These are phyloP conservation scores for Stramonita haemastoma DNA, from an alignment of 2,888 invertebrate genomes.

Conservation along the genomic window DNA sequence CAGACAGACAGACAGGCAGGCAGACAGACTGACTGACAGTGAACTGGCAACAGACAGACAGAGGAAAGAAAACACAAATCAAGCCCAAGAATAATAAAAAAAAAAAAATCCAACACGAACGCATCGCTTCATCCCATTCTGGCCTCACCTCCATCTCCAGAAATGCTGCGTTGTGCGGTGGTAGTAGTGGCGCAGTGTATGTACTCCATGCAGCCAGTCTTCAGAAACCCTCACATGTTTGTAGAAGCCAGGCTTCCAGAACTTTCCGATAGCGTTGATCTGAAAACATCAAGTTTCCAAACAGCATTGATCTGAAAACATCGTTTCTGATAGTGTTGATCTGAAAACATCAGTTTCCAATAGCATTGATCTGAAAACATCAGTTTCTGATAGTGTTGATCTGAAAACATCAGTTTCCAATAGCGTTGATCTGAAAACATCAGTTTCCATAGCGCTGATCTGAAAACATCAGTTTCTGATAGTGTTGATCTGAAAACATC, in stretches of 20 bases:
- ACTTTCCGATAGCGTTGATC: constrained; percentile 86
- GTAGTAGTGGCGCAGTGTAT: constrained; percentile 88
- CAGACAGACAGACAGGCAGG: too few relatives aligned
- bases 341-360: constrained; percentile 83
- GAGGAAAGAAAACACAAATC: too few relatives aligned
- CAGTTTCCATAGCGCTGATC: constrained; percentile 86
- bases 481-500: constrained; percentile 82
- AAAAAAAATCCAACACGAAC: too few relatives aligned
- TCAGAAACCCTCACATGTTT: constrained; percentile 83
- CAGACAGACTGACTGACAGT: too few relatives aligned
- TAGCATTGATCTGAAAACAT: constrained; percentile 83
- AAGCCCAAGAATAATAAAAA: too few relatives aligned
- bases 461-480: constrained; percentile 83
- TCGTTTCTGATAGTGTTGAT: constrained; percentile 86
- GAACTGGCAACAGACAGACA: too few relatives aligned
- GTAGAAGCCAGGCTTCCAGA: constrained; percentile 92
- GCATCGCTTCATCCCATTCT: too few relatives aligned
- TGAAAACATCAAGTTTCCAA: constrained; percentile 83
- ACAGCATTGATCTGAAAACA: constrained; percentile 83
- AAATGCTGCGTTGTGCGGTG: constrained; percentile 89
- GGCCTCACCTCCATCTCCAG: constrained; percentile 85
- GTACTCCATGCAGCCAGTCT: constrained; percentile 81
- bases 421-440: constrained; percentile 83
- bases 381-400: constrained; percentile 86
- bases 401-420: constrained; percentile 83